A percentile compares a stretch with the other conserved stretches of the same genome.
Conservation (phyloP, 2,113 vertebrate genomes). For the Capra hircus region DNA sequence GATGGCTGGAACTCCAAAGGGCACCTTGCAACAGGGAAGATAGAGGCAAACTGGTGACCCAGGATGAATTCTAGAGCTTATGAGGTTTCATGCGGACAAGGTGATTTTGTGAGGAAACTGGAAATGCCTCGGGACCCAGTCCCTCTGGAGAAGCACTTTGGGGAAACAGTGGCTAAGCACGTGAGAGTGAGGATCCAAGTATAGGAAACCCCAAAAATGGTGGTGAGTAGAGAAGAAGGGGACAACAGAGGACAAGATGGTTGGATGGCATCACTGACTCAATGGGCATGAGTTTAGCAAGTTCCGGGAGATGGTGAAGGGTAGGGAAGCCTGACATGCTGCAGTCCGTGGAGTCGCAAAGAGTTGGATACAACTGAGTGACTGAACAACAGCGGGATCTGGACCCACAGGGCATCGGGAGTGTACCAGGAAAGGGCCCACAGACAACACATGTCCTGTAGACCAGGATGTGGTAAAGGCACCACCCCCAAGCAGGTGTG, state of each 20-base stretch:
- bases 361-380: neutral
- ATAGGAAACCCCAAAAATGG: neutral
- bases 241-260: neutral
- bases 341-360: neutral
- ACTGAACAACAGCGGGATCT: neutral
- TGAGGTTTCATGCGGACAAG: neutral
- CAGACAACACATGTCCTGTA: neutral
- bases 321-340: neutral
- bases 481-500: neutral
- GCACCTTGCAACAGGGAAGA: neutral
- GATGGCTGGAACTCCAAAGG: neutral
- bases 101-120: neutral
- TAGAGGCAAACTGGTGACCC: neutral
- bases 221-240: neutral
- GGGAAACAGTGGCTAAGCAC: neutral
- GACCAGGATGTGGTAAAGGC: neutral
- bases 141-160: neutral
- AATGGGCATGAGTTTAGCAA: neutral
- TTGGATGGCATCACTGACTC: neutral
- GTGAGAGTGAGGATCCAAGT: neutral
- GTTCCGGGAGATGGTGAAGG: neutral
- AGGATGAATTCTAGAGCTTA: neutral
- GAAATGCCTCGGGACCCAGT: neutral
- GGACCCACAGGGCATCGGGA: neutral
- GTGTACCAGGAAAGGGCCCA: neutral